These are phyloP conservation scores for Pseudopodoces humilis DNA, from an alignment of 2,113 vertebrate genomes.

Conservation along the genomic window DNA sequence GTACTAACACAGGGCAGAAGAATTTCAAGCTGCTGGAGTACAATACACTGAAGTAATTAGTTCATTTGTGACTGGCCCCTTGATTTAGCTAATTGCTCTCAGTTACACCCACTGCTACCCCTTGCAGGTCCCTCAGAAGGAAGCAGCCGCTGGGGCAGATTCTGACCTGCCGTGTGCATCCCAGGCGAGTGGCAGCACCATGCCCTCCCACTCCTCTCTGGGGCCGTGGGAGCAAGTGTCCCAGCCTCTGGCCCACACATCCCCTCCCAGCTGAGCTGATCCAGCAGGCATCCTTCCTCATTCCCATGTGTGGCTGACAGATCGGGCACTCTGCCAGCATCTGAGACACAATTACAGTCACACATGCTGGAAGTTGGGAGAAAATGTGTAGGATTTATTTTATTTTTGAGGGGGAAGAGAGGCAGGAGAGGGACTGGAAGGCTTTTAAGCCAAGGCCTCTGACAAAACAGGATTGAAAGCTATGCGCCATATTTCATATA, in stretches of 20 bases:
- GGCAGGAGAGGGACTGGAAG: neutral
- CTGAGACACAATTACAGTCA: neutral
- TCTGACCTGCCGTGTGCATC: neutral
- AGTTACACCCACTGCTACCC: neutral
- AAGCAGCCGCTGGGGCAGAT: neutral
- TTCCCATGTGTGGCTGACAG: conserved; percentile 8
- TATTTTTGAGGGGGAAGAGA: neutral
- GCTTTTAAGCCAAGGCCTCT: conserved; percentile 34
- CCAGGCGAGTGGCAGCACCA: neutral
- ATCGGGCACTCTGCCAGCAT: conserved; percentile 5
- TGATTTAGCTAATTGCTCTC: neutral
- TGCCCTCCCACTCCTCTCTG: neutral
- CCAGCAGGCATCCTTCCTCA: conserved; percentile 22
- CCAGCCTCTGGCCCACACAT: accelerated
- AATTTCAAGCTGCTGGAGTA: neutral
- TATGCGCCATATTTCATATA: conserved; percentile 12
- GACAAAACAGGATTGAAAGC: conserved; percentile 28
- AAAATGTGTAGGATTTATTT: conserved; percentile 43
- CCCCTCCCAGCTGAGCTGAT: neutral
- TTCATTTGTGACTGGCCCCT: neutral
- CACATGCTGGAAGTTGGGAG: conserved; percentile 31
- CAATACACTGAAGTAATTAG: neutral
- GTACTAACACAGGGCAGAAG: neutral
- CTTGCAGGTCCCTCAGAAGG: neutral
- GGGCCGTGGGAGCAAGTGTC: neutral